phyloP scores from a whole-genome alignment of 1,140 invertebrate genomes.

The Amphibalanus amphitrite region DNA sequence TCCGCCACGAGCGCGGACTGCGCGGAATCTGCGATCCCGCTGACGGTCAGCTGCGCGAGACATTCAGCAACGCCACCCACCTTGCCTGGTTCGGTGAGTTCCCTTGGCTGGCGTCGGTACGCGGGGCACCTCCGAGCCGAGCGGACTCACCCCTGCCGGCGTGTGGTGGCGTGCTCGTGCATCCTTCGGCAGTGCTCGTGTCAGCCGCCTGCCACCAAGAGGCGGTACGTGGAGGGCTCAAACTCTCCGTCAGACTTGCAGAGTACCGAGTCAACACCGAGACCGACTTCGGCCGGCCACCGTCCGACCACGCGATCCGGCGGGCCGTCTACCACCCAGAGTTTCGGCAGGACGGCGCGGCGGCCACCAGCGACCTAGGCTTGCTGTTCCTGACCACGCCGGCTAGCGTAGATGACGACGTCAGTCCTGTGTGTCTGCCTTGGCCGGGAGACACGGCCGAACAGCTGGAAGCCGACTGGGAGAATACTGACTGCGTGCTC shows the following conservation, averaged over 20 bases:
- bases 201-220: background rate
- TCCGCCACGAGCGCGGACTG: background rate
- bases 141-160: background rate
- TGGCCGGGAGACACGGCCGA: background rate
- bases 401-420: too few relatives aligned
- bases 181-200: background rate
- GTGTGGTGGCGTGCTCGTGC: background rate
- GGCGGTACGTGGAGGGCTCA: background rate
- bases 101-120: background rate
- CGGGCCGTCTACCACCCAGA: background rate
- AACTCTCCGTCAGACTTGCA: background rate
- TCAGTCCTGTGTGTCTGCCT: background rate
- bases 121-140: background rate
- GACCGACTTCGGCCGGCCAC: background rate
- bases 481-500: background rate
- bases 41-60: background rate
- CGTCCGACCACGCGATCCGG: background rate
- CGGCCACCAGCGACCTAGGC: background rate
- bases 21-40: background rate
- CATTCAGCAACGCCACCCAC: background rate
- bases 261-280: background rate
- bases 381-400: background rate
- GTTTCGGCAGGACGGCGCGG: background rate
- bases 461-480: background rate
- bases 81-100: background rate